Conservation (phyloP, 2,797 vertebrate genomes). For the Nyctibius grandis region DNA sequence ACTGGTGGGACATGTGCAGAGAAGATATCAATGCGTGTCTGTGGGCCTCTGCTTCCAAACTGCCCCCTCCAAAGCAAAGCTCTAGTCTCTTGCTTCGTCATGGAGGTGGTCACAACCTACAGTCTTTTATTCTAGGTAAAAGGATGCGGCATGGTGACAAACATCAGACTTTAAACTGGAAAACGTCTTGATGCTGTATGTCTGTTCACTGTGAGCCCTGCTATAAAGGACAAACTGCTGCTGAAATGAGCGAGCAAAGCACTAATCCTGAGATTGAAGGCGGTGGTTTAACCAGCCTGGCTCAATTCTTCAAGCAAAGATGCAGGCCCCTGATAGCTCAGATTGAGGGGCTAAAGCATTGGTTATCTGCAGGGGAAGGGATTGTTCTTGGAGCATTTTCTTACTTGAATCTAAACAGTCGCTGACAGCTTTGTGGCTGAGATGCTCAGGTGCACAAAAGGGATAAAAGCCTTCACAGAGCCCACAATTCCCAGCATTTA, state of each 20-base stretch:
- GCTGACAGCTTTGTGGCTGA: neutral
- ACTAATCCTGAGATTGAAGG: neutral
- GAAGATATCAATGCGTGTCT: too few relatives aligned
- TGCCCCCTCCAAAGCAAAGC: neutral
- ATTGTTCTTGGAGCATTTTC: neutral
- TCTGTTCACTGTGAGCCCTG: rapidly evolving
- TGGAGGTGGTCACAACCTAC: neutral
- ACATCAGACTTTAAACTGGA: neutral
- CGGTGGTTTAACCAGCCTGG: neutral
- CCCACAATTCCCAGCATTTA: neutral
- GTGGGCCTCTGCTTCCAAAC: too few relatives aligned
- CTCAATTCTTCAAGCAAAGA: neutral
- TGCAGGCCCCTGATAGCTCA: neutral
- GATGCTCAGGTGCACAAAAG: neutral
- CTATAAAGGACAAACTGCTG: neutral
- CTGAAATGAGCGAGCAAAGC: neutral
- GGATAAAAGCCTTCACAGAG: neutral
- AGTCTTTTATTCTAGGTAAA: neutral
- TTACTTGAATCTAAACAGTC: neutral
- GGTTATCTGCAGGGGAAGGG: neutral
- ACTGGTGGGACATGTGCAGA: rapidly evolving
- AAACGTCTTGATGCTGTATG: rapidly evolving
- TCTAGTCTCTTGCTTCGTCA: neutral
- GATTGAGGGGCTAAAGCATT: neutral
- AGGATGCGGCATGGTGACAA: rapidly evolving